These are phyloP conservation scores for Atlantisia rogersi DNA, from an alignment of 2,113 vertebrate species.

Conservation along the genomic window DNA sequence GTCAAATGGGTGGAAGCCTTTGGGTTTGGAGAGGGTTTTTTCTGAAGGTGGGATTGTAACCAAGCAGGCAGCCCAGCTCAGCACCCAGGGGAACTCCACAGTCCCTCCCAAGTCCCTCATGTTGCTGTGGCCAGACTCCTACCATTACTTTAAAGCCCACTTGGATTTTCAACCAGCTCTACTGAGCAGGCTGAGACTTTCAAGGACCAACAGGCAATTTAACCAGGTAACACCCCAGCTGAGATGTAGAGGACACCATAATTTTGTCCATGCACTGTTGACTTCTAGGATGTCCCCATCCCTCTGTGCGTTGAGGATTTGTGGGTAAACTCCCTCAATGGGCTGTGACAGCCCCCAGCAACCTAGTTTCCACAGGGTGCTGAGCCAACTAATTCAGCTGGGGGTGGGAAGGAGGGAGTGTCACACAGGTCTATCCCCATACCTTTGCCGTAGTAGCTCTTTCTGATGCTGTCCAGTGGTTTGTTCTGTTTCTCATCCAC, in stretches of 20 bases:
- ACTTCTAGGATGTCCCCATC: background rate
- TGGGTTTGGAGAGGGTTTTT: background rate
- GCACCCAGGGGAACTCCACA: fast-evolving
- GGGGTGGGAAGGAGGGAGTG: background rate
- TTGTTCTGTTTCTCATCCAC: constrained; percentile 85
- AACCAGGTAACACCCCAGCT: background rate
- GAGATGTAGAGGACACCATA: background rate
- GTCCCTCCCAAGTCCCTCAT: fast-evolving
- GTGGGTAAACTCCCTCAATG: background rate
- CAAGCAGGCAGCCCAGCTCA: background rate
- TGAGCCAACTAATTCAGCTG: background rate
- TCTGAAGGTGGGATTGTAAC: background rate
- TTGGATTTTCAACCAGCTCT: background rate
- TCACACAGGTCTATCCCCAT: fast-evolving
- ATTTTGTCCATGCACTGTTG: background rate
- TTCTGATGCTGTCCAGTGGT: constrained; percentile 86
- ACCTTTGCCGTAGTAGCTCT: constrained; percentile 91
- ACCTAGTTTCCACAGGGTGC: background rate
- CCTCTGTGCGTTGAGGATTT: background rate
- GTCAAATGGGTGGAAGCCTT: background rate
- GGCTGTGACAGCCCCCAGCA: background rate
- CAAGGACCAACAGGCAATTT: background rate
- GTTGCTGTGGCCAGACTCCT: background rate
- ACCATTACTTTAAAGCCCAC: background rate
- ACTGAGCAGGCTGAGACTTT: background rate